A percentile compares a stretch with the other conserved stretches of the same genome.
phyloP scores from a whole-genome alignment of 2,888 invertebrate genomes.

The Tenodera sinensis region DNA sequence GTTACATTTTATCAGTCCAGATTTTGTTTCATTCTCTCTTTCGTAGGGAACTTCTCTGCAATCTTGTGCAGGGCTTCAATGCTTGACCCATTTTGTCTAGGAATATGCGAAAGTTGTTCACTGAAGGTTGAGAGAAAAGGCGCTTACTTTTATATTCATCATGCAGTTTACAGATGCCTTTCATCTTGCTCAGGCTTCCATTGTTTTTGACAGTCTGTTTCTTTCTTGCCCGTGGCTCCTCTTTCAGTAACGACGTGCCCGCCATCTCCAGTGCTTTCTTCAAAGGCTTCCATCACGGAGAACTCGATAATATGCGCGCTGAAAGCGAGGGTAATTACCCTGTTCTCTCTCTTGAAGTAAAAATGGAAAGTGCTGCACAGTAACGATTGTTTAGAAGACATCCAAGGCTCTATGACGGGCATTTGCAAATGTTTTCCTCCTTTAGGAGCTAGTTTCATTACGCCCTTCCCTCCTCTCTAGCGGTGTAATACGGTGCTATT shows the following conservation, averaged over 20 bases:
- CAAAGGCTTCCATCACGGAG: not conserved
- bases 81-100: not conserved
- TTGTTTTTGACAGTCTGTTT: not conserved
- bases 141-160: not conserved
- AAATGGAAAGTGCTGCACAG: not conserved
- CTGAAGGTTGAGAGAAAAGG: not conserved
- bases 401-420: not conserved
- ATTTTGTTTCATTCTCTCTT: too few species aligned
- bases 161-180: not conserved
- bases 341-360: not conserved
- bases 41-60: not conserved
- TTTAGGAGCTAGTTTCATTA: not conserved
- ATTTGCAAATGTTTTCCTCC: not conserved
- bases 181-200: not conserved
- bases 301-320: not conserved
- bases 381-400: not conserved
- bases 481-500: too few species aligned
- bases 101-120: not conserved
- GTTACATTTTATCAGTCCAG: too few species aligned
- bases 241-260: not conserved
- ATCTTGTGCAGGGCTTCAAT: not conserved
- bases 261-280: not conserved
- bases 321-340: not conserved
- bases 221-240: not conserved
- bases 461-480: not conserved